A percentile compares a stretch with the other conserved stretches of the same genome.
These are phyloP conservation scores for Mus minutoides DNA, from an alignment of 2,797 vertebrate species.

Conservation along the genomic window DNA sequence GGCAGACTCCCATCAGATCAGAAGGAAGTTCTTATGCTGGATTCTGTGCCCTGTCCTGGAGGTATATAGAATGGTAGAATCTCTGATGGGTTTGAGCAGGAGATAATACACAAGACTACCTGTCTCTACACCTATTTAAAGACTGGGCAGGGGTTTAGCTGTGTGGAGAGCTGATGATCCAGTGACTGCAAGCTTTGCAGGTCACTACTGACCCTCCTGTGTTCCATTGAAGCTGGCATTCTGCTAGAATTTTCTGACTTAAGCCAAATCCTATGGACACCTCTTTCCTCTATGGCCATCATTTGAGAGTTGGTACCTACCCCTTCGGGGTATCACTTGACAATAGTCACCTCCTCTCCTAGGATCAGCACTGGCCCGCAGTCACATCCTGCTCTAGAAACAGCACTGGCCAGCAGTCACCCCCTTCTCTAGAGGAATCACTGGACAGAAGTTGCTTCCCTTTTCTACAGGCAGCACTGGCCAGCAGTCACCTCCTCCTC, in stretches of 20 bases:
- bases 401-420: not conserved
- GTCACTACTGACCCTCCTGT: not conserved
- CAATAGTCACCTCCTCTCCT: no score
- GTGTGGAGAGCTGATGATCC: not conserved
- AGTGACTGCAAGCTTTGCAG: not conserved
- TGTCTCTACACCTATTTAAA: not conserved
- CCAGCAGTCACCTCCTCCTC: not conserved
- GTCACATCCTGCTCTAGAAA: no score
- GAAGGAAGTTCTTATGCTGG: not conserved
- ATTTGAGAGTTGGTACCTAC: not conserved
- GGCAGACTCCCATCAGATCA: not conserved
- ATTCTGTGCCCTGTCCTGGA: not conserved
- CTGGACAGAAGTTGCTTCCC: no score
- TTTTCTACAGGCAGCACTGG: no score
- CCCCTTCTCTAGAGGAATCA: not conserved
- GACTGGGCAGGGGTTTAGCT: not conserved
- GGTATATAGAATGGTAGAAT: rapidly evolving
- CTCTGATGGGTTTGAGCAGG: not conserved
- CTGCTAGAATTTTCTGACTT: not conserved
- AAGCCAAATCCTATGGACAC: no score
- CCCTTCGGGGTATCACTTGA: not conserved
- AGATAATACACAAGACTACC: not conserved
- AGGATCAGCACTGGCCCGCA: not conserved
- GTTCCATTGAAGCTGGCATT: not conserved
- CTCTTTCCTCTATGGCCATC: not conserved